Base-by-base conservation (phyloP, 2,797 vertebrate species). In the Xiphophorus birchmanni region DNA sequence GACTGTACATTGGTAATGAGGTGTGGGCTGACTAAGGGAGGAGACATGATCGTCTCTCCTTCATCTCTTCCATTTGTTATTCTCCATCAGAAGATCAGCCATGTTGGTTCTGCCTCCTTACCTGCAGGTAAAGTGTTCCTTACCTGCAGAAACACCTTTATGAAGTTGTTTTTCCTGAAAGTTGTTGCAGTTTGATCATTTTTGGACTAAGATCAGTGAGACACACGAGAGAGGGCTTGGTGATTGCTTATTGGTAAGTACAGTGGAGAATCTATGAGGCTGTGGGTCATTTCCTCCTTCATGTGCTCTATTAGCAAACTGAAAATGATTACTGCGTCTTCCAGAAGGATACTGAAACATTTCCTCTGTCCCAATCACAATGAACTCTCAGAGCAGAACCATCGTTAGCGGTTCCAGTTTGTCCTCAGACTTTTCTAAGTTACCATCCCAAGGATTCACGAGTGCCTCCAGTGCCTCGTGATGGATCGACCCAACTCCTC, bases 401-500 rank as follows among this genome's bases (percentile, higher is more conserved):
- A 52, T 52, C 21, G 8, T 52, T 3, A 52, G 50, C 8, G 32
- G n/a, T 11, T 58, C 54, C 15, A 65, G 26, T 63, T 35, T 35
- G 58, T 56, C 54, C 54, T 56, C 54, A 12, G 50, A 52, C 50
- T 26, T 52, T 52, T 52, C 21, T 52, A 52, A 23, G 50, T 52
- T 26, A 26, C 21, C 50, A 10, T 52, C 50, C 50, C 50, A 52
- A 52, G 50, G 50, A 52, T 52, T 9, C 50, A 52, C 21, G 21
- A 52, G 21, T 52, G 21, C 93, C 94, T 95, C 93, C 90, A 94
- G 91, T 93, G 95, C 94, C 95, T 79, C 83, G 88, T 96, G 95
- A 96, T 96, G 95, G 95, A 96, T 96, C 93, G 91, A 91, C 93
- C 89, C 77, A 92, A 95, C 95, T 95, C 94, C 93, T 94, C 94